Base-by-base conservation (phyloP, 2,797 vertebrate genomes). In the Halcyon smyrnensis region DNA sequence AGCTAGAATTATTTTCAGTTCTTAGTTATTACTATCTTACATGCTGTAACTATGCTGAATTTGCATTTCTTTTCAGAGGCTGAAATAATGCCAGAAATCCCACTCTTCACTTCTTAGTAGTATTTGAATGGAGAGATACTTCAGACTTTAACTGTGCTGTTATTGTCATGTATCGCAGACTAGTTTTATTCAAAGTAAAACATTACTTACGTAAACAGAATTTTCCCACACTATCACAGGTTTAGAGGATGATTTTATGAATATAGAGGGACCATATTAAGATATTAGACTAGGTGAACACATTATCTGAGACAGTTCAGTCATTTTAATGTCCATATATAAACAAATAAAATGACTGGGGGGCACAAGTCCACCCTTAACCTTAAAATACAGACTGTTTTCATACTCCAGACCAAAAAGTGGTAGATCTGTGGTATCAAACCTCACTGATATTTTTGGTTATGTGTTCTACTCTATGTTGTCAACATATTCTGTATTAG, bases 181-280 rank as follows among this genome's bases (percentile, higher is more conserved):
- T 76, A 68, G 83, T 84, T 90, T 89, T 90, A 53, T 69, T 79
- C 36, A 12, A 76, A 86, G 74, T 71, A 75, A 94, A 93, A 85
- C 51, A 36, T 68, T 63, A 34, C 50, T 75, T 81, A 76, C 0
- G 0, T 59, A 90, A 89, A 51, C 67, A 86, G 34, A 71, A 62
- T 50, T 85, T 75, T 65, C n/a, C 41, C 36, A 78, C 34, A 46
- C 37, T 84, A 8, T 84, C 36, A 81, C 34, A 86, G 17, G 46
- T 79, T 73, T 79, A 56, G 46, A 79, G 19, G 19, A 12, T 37
- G 15, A 50, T 69, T 73, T 77, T 43, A 68, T 87, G 36, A 74
- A 64, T 80, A 92, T 62, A 59, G 68, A 88, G 32, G 36, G 27
- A 69, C 34, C 9, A 4, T 50, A 94, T 78, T 62, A 46, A 12